Evolutionary conservation across 2,888 invertebrate species (phyloP), one percentile per base, ranked within the genome.

Genomic region (Limenitis camilla): DNA sequence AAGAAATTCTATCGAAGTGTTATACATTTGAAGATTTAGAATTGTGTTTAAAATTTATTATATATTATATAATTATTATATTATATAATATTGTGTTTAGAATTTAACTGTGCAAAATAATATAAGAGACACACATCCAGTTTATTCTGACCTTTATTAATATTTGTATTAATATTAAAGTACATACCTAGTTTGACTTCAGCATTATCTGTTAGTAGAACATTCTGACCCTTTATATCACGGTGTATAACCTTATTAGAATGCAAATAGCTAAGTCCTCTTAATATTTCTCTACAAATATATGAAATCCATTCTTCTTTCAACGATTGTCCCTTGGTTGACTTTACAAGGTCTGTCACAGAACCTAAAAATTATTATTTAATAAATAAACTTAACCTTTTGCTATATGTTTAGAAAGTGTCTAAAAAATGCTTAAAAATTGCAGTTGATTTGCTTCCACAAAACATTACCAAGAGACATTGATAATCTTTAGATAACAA

Each of bases 301-400:
- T 99, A 99, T 52, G 99, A 98, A 78, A 99, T 99, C 99, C 99
- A 99, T 88, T 99, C 99, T 88, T 99, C 99, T 86, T 98, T 99
- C 66, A 99, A 89, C 62, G 96, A 96, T 79, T 97, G 97, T 49
- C 98, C 98, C 88, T 99, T 99, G 60, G 98, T 99, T 60, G 98
- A 98, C 89, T 99, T 99, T 49, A 99, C 99, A 76, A 99, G 91
- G 89, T 99, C 99, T 61, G 99, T 99, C 55, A 99, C 97, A 52
- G 98, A 98, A 57, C 97, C 92, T 91, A 66, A 52, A 81, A 76
- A 49, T 32, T 9, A 44, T 45, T 2, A n/a, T 36, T 11, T 38
- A 5, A 31, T 2, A 5, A n/a, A 7, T 19, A 19, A 19, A 3
- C 1, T 19, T 19, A 19, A 19, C 3, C 19, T 19, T 19, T 19